These are phyloP conservation scores for Zoroaster sp. DNA, from an alignment of 53 echinoderm and acorn worm genomes.

Conservation along the genomic window DNA sequence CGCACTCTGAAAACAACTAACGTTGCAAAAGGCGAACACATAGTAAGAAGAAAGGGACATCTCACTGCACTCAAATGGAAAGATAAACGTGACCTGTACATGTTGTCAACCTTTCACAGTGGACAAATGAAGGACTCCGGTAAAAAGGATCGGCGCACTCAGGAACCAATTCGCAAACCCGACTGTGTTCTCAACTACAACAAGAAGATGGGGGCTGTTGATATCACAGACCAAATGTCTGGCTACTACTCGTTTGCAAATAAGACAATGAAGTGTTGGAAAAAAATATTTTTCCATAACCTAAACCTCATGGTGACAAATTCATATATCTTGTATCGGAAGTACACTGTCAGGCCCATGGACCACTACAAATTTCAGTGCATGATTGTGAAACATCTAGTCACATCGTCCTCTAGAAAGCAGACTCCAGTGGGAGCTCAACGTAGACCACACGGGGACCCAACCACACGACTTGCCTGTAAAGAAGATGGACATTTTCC, in stretches of 20 bases:
- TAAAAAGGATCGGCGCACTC: no score
- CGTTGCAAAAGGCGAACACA: neutral
- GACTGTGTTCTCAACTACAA: conserved; percentile 33
- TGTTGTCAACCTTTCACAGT: conserved; percentile 21
- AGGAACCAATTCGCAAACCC: conserved; percentile 19
- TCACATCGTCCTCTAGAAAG: neutral
- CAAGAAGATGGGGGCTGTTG: conserved; percentile 54
- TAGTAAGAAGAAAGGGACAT: conserved; percentile 11
- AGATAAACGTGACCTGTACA: conserved; percentile 32
- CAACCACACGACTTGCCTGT: neutral
- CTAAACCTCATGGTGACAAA: conserved; percentile 34
- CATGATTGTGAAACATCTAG: neutral
- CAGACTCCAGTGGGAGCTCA: neutral
- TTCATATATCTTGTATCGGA: conserved; percentile 39
- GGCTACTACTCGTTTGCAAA: neutral
- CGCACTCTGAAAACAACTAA: conserved; percentile 1
- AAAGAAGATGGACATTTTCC: neutral
- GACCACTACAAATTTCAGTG: neutral
- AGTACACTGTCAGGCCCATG: neutral
- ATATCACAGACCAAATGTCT: conserved; percentile 20
- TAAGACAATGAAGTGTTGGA: conserved; percentile 43
- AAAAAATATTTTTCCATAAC: conserved; percentile 50
- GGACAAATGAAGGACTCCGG: neutral
- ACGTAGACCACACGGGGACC: neutral
- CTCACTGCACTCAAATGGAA: conserved; percentile 24